phyloP scores from a whole-genome alignment of 2,888 invertebrate species.

The Esperia sulphurella region DNA sequence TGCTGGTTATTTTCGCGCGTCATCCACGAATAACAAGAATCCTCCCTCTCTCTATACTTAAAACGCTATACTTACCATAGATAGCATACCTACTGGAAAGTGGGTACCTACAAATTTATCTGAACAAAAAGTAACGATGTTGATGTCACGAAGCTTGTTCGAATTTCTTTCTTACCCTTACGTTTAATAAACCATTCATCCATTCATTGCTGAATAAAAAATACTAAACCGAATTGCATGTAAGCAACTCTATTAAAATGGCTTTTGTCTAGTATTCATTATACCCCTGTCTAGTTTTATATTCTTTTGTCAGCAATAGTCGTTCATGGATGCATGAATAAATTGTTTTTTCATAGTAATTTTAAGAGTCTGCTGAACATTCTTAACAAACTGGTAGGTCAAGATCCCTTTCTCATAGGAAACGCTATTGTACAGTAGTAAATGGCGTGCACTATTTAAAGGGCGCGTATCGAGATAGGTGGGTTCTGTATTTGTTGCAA shows the following conservation, averaged over 20 bases:
- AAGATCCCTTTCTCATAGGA: constrained; percentile 78
- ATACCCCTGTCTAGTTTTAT: constrained; percentile 75
- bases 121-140: constrained; percentile 2
- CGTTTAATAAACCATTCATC: constrained; percentile 15
- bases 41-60: constrained; percentile 20
- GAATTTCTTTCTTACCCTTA: constrained; percentile 10
- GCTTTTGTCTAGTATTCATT: constrained; percentile 75
- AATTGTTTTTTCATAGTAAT: constrained; percentile 62
- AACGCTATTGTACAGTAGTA: constrained; percentile 69
- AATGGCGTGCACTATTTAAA: constrained; percentile 71
- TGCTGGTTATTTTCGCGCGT: constrained; percentile 70
- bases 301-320: constrained; percentile 71
- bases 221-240: constrained; percentile 61
- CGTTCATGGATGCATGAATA: constrained; percentile 75
- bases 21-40: constrained; percentile 63
- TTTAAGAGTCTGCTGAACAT: constrained; percentile 59
- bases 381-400: constrained; percentile 76
- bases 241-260: constrained; percentile 74
- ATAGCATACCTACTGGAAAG: not conserved
- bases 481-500: constrained; percentile 42
- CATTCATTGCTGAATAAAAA: constrained; percentile 46
- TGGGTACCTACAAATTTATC: not conserved
- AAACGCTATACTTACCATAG: no score
- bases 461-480: constrained; percentile 56
- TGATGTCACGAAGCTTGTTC: constrained; percentile 5